Evolutionary conservation across 2,113 vertebrate species (phyloP), one percentile per base, ranked within the genome.

Genomic region (Prolemur simus): DNA sequence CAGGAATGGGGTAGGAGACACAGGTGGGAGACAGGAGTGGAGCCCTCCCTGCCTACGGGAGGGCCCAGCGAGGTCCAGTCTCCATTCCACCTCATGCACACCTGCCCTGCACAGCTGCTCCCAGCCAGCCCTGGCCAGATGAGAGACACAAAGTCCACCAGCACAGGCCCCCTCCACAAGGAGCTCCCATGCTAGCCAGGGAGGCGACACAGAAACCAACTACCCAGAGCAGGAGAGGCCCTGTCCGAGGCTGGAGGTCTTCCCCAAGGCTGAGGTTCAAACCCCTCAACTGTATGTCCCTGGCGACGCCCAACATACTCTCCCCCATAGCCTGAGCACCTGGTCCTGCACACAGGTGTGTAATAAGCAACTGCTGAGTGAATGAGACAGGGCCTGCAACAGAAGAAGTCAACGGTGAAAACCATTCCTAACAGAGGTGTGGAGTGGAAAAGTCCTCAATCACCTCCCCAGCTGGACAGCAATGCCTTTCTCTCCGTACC

Each of bases 11-110:
- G 39, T 0, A 3, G 52, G 71, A 60, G 56, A 5, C 3, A 0
- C 0, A 3, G 25, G 32, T 0, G 5, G 54, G 64, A 63, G 56
- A 6, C 1, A 0, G 0, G 2, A 3, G 3, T 0, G 5, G 21
- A 8, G 42, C 69, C 12, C 8, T 2, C 42, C 25, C 17, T 1
- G 0, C 74, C 15, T 2, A 1, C 81, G 68, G 60, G 49, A 37
- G 27, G 20, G 34, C 6, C 7, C 29, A 1, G 52, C 39, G 29
- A 39, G 47, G 3, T 1, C 32, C 47, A 25, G 39, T 12, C 66
- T 58, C 76, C 5, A 18, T 39, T 25, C 12, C 0, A 15, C 5
- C 63, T 34, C 2, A 0, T 34, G 37, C 18, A n/a, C 14, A n/a
- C 66, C 5, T 4, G 9, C 4, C 2, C 73, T 18, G 37, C 32